Conservation (phyloP, 1,140 invertebrate species). For the Lineus longissimus region DNA sequence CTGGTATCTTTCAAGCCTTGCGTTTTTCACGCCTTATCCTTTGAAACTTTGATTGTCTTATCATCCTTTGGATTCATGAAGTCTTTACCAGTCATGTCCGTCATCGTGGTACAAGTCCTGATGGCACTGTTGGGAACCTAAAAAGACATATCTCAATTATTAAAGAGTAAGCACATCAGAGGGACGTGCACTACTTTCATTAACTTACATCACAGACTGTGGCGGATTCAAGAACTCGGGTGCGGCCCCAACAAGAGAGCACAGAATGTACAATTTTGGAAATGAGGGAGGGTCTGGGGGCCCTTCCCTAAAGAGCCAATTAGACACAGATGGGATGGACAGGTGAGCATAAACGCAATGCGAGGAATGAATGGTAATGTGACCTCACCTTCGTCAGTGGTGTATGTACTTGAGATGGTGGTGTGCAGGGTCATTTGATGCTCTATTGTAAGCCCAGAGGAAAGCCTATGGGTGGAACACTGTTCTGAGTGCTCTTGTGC, state of each 20-base stretch:
- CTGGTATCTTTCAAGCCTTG: too few relatives aligned
- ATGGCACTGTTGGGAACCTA: slow-evolving; percentile 24
- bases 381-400: slow-evolving; percentile 17
- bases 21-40: too few relatives aligned
- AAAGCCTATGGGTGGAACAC: slow-evolving; percentile 19
- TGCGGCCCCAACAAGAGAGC: not conserved
- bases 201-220: not conserved
- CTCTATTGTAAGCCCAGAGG: slow-evolving; percentile 19
- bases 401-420: slow-evolving; percentile 22
- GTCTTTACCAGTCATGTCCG: slow-evolving; percentile 19
- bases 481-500: slow-evolving; percentile 20
- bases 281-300: too few relatives aligned
- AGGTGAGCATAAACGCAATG: not conserved
- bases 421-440: slow-evolving; percentile 18
- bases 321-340: too few relatives aligned
- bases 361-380: too few relatives aligned
- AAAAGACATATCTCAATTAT: too few relatives aligned
- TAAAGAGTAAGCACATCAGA: not conserved
- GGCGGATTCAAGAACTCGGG: not conserved
- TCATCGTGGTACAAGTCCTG: slow-evolving; percentile 7
- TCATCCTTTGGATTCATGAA: slow-evolving; percentile 19
- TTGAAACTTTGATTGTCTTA: slow-evolving; percentile 11
- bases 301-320: too few relatives aligned
- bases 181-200: too few relatives aligned
- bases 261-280: too few relatives aligned